Conservation (phyloP, 2,888 invertebrate species). For the Agrochola litura region DNA sequence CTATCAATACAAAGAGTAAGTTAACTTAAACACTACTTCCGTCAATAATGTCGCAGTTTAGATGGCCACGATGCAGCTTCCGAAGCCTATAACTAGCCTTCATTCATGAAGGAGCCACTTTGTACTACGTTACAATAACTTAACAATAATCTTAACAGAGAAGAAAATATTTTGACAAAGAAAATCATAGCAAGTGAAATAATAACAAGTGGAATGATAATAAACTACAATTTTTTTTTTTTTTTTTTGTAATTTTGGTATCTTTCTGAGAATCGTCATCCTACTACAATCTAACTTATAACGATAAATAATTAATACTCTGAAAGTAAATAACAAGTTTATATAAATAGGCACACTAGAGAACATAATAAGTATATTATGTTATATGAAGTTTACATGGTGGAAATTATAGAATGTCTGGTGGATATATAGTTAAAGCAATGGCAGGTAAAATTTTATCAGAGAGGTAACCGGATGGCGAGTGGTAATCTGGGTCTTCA, state of each 20-base stretch:
- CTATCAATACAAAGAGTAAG: conserved; percentile 82
- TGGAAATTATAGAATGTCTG: conserved; percentile 10
- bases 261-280: conserved; percentile 78
- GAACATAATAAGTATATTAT: conserved; percentile 68
- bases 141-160: conserved; percentile 78
- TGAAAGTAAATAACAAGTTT: conserved; percentile 83
- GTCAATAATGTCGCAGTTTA: conserved; percentile 84
- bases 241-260: conserved; percentile 64
- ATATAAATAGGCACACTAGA: conserved; percentile 83
- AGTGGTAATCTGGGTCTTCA: too few species aligned
- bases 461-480: too few species aligned
- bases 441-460: too few species aligned
- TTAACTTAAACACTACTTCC: conserved; percentile 81
- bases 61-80: conserved; percentile 88
- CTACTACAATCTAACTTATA: conserved; percentile 74
- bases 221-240: conserved; percentile 52
- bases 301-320: conserved; percentile 79
- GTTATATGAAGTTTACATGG: conserved; percentile 46
- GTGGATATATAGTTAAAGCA: neutral
- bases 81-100: conserved; percentile 79
- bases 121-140: conserved; percentile 85
- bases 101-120: conserved; percentile 82
- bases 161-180: conserved; percentile 72
- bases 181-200: conserved; percentile 81
- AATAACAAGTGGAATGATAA: conserved; percentile 87